phyloP scores from a whole-genome alignment of 2,113 vertebrate species.

The Caracal caracal region DNA sequence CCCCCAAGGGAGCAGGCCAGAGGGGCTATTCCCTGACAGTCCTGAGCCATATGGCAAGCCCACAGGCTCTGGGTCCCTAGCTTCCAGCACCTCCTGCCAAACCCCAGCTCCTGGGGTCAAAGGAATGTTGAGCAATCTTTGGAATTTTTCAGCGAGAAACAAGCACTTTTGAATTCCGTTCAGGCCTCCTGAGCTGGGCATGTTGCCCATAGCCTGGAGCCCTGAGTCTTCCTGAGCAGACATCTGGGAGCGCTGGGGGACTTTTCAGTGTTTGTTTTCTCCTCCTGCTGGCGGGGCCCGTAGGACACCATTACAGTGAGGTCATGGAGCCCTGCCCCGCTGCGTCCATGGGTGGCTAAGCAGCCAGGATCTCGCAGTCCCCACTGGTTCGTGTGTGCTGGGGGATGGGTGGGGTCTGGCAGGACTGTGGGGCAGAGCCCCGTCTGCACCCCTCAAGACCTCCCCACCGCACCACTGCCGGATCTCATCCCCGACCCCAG shows the following conservation, averaged over 20 bases:
- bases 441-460: background rate
- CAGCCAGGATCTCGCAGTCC: background rate
- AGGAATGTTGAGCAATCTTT: conserved; percentile 80
- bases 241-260: conserved; percentile 43
- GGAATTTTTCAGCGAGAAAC: conserved; percentile 75
- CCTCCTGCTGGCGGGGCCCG: conserved; percentile 58
- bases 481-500: background rate
- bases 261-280: conserved; percentile 74
- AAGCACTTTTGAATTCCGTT: conserved; percentile 76
- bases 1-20: background rate
- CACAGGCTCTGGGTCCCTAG: background rate
- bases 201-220: conserved; percentile 30
- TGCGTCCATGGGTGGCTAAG: background rate
- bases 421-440: background rate
- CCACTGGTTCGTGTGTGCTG: background rate
- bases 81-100: conserved; percentile 60
- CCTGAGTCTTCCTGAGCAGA: conserved; percentile 26
- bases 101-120: conserved; percentile 62
- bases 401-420: background rate
- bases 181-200: conserved; percentile 70
- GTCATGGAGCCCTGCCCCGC: conserved; percentile 69
- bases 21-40: background rate
- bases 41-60: background rate
- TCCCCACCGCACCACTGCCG: accelerated
- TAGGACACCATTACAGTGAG: conserved; percentile 66